phyloP scores from a whole-genome alignment of 35 echinoderm and acorn worm genomes.

The Apostichopus parvimensis region DNA sequence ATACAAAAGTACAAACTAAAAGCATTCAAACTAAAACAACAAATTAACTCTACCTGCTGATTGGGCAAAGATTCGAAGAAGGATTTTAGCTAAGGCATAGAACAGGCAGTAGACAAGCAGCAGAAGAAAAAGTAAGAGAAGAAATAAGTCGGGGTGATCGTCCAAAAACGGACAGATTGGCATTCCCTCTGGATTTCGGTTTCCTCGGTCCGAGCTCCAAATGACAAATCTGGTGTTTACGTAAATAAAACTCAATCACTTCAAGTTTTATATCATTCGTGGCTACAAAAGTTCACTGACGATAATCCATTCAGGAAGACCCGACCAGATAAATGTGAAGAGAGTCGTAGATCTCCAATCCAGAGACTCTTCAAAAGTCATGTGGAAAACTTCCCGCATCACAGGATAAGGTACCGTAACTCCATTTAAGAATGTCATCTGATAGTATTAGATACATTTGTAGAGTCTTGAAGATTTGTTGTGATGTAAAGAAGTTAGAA shows the following conservation, averaged over 20 bases:
- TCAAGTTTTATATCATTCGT: not conserved
- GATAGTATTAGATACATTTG: no score
- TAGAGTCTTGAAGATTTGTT: not conserved
- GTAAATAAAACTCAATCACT: not conserved
- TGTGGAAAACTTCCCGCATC: not conserved
- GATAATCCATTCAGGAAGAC: no score
- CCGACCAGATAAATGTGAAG: not conserved
- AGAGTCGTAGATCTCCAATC: not conserved
- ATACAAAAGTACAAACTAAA: not conserved
- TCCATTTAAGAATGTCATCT: no score
- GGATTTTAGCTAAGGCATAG: conserved; percentile 65
- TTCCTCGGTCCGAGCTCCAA: not conserved
- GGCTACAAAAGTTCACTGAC: not conserved
- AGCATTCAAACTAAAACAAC: not conserved
- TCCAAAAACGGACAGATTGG: conserved; percentile 91
- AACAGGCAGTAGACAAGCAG: conserved; percentile 66
- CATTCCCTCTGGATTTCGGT: conserved; percentile 55
- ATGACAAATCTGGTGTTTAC: not conserved
- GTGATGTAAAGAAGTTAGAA: not conserved
- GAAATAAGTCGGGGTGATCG: conserved; percentile 90
- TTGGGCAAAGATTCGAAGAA: conserved; percentile 54
- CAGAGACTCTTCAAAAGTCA: no score
- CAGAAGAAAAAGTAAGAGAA: conserved; percentile 74
- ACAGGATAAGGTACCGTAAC: not conserved
- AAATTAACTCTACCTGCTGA: conserved; percentile 25